Conservation (phyloP, 2,797 vertebrate genomes). For the Tympanoctomys barrerae region DNA sequence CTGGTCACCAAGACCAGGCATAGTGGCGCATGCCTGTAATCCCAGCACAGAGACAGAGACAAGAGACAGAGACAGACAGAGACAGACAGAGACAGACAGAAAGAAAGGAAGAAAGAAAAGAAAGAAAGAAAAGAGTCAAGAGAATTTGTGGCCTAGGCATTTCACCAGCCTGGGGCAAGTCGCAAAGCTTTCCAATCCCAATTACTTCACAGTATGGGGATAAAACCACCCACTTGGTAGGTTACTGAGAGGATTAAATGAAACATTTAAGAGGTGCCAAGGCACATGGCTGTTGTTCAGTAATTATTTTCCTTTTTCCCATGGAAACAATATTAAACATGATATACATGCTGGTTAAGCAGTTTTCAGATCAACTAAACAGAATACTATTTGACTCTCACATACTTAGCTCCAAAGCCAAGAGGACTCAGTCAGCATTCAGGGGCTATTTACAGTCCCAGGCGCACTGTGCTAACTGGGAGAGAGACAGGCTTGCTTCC, state of each 20-base stretch:
- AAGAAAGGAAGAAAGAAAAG: too few species aligned
- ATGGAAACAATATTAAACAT: slow-evolving; percentile 31
- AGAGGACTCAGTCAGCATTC: neutral
- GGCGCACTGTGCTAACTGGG: neutral
- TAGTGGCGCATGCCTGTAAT: too few species aligned
- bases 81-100: too few species aligned
- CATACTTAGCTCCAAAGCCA: neutral
- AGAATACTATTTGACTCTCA: slow-evolving; percentile 50
- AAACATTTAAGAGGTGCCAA: slow-evolving; percentile 50
- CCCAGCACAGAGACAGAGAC: too few species aligned
- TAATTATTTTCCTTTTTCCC: slow-evolving; percentile 43
- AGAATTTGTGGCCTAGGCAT: neutral
- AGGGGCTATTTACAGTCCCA: neutral
- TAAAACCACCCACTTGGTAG: slow-evolving; percentile 36
- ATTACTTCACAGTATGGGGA: neutral
- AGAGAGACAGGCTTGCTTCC: neutral
- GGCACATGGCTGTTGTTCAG: neutral
- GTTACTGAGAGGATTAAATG: slow-evolving; percentile 54
- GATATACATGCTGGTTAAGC: slow-evolving; percentile 3
- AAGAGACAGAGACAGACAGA: too few species aligned
- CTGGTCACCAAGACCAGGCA: too few species aligned
- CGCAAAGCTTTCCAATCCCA: slow-evolving; percentile 42
- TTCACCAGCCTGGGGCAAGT: slow-evolving; percentile 3
- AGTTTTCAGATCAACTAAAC: slow-evolving; percentile 44
- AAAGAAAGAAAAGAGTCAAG: neutral